Evolutionary conservation across 2,888 invertebrate genomes (phyloP).

Genomic region (Lapara coniferarum): DNA sequence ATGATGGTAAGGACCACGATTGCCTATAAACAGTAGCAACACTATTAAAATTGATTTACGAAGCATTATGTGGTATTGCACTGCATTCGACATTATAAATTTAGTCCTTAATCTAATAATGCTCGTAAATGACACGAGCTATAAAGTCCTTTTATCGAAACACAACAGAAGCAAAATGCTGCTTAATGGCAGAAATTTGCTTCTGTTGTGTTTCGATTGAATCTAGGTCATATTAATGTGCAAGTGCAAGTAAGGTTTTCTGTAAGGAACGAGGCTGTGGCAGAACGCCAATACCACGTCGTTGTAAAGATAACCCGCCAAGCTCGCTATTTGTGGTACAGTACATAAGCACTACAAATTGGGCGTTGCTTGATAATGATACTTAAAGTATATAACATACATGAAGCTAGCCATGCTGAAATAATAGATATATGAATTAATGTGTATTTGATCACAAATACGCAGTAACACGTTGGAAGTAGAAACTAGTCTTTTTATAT

Average conservation of each 20-base stretch:
- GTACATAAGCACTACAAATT: constrained; percentile 4
- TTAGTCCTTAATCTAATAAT: too few species aligned
- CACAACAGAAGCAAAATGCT: too few species aligned
- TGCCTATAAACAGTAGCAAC: too few species aligned
- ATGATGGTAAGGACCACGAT: too few species aligned
- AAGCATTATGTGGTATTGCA: too few species aligned
- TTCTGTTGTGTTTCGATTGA: too few species aligned
- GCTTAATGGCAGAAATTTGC: too few species aligned
- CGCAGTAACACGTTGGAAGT: neutral
- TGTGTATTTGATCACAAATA: neutral
- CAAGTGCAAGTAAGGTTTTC: constrained; percentile 19
- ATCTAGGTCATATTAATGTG: neutral
- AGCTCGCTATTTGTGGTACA: constrained; percentile 7
- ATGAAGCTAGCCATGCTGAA: neutral
- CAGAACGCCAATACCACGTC: constrained; percentile 4
- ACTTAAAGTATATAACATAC: neutral
- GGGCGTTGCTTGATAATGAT: constrained; percentile 2
- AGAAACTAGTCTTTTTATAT: neutral
- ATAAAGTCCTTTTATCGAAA: too few species aligned
- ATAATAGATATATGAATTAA: neutral
- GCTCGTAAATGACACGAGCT: too few species aligned
- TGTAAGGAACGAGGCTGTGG: constrained; percentile 2
- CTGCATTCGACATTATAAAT: too few species aligned
- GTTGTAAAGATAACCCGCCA: constrained; percentile 19
- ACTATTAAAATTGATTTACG: too few species aligned